Conservation (phyloP, 1,140 invertebrate species). For the Drosophila sp. region DNA sequence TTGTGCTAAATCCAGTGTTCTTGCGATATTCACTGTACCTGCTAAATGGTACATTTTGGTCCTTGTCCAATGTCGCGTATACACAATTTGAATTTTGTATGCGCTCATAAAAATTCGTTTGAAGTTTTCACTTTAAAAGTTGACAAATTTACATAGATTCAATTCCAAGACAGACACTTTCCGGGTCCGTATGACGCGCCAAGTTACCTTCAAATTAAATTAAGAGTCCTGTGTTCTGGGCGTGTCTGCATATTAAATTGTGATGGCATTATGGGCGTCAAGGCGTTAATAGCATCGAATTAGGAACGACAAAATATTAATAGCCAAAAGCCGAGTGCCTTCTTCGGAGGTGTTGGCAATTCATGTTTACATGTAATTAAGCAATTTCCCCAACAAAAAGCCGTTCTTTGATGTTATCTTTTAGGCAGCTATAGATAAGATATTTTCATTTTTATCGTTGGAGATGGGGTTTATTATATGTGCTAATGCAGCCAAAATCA, state of each 20-base stretch:
- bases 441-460: constrained; percentile 46
- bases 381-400: constrained; percentile 62
- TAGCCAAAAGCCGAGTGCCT: constrained; percentile 31
- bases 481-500: constrained; percentile 40
- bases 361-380: constrained; percentile 83
- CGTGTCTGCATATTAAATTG: constrained; percentile 71
- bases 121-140: constrained; percentile 75
- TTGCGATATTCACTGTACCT: not conserved
- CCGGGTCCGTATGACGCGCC: constrained; percentile 11
- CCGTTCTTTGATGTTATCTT: constrained; percentile 63
- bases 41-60: not conserved
- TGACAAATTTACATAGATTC: constrained; percentile 74
- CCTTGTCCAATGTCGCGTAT: constrained; percentile 16
- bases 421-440: constrained; percentile 59
- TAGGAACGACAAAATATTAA: constrained; percentile 54
- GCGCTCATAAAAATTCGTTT: constrained; percentile 63
- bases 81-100: constrained; percentile 67
- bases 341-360: constrained; percentile 70
- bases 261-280: constrained; percentile 47
- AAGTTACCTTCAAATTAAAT: constrained; percentile 70
- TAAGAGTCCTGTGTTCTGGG: constrained; percentile 64
- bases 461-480: constrained; percentile 22
- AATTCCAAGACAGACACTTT: constrained; percentile 32
- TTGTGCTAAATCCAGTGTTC: not conserved
- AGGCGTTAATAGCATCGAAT: constrained; percentile 78